Evolutionary conservation across 53 echinoderm and acorn worm species (phyloP).

Genomic region (Holothuria leucospilota): DNA sequence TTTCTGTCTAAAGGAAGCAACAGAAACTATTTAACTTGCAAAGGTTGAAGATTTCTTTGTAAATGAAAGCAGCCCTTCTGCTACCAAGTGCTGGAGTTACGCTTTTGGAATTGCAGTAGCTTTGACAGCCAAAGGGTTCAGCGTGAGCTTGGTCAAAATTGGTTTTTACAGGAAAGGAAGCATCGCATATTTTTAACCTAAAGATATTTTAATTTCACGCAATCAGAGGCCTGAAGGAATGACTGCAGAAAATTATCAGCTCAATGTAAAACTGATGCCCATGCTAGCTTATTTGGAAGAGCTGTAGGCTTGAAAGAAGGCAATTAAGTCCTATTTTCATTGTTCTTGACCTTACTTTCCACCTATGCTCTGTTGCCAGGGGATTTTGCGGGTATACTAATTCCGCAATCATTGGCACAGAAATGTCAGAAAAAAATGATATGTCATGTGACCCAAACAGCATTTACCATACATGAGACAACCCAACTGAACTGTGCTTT

Average conservation of each 20-base stretch:
- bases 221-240: conserved; percentile 37
- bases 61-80: no score
- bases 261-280: neutral
- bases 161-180: conserved; percentile 49
- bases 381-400: neutral
- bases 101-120: neutral
- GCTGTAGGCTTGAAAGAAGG: conserved; percentile 23
- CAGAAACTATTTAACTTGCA: no score
- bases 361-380: conserved; percentile 17
- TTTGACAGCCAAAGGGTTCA: conserved; percentile 19
- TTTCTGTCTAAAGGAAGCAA: no score
- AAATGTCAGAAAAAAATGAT: conserved; percentile 2
- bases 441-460: no score
- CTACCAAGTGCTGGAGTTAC: no score
- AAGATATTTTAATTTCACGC: conserved; percentile 43
- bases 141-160: conserved; percentile 28
- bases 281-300: conserved; percentile 15
- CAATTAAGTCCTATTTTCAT: conserved; percentile 48
- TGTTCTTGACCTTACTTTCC: conserved; percentile 35
- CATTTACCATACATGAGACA: no score
- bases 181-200: conserved; percentile 36
- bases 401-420: conserved; percentile 35
- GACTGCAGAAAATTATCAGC: conserved; percentile 47
- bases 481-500: no score
- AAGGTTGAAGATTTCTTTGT: no score